Evolutionary conservation across 2,888 invertebrate species (phyloP).

Genomic region (Drosophila bunnanda): DNA sequence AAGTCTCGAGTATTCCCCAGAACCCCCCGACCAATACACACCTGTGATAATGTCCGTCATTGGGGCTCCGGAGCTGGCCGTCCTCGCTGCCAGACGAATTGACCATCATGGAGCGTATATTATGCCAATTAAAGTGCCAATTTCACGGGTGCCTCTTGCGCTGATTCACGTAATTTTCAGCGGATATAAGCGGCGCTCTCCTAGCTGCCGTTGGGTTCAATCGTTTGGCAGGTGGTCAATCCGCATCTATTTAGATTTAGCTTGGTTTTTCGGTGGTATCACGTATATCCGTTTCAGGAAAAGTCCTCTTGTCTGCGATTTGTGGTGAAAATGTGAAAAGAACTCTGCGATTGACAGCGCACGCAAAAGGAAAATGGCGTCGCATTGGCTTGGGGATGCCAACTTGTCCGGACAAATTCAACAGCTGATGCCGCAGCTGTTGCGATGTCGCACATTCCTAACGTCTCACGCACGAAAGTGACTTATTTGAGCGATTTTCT

Average conservation of each 20-base stretch:
- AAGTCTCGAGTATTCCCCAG: slow-evolving; percentile 23
- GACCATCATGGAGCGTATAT: slow-evolving; percentile 51
- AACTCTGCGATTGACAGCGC: slow-evolving; percentile 48
- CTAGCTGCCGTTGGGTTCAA: slow-evolving; percentile 35
- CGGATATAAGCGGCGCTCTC: slow-evolving; percentile 14
- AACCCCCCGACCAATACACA: slow-evolving; percentile 71
- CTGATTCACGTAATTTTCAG: slow-evolving; percentile 49
- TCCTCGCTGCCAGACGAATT: slow-evolving; percentile 89
- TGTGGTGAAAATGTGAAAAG: slow-evolving; percentile 56
- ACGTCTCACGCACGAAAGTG: background rate
- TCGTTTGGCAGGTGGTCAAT: slow-evolving; percentile 29
- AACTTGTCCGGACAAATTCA: slow-evolving; percentile 17
- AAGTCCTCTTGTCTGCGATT: slow-evolving; percentile 23
- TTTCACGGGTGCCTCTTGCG: slow-evolving; percentile 6
- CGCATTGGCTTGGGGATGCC: slow-evolving; percentile 50
- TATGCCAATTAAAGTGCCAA: slow-evolving; percentile 31
- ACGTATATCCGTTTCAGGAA: slow-evolving; percentile 16
- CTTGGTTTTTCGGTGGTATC: slow-evolving; percentile 60
- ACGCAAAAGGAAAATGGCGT: slow-evolving; percentile 70
- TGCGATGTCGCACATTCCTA: slow-evolving; percentile 11
- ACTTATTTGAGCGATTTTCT: background rate
- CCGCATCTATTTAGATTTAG: slow-evolving; percentile 58
- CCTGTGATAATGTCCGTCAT: slow-evolving; percentile 86
- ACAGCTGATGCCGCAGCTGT: slow-evolving; percentile 62
- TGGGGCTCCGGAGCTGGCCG: slow-evolving; percentile 92